Conservation (phyloP, 1,140 invertebrate species). For the Anthonomus grandis region DNA sequence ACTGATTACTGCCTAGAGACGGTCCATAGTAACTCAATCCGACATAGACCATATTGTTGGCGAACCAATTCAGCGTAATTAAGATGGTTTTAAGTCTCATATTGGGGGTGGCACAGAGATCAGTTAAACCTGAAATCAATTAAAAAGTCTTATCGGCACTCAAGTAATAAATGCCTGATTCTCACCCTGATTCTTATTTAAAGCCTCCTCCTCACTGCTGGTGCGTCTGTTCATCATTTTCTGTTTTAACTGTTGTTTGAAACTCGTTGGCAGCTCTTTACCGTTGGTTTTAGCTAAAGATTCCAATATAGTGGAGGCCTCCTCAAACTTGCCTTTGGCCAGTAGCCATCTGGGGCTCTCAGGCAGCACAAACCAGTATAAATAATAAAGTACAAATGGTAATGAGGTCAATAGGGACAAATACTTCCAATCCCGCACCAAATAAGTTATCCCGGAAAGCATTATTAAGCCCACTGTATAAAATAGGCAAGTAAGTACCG, state of each 20-base stretch:
- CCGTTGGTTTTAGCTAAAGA: conserved; percentile 73
- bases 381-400: conserved; percentile 79
- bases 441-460: conserved; percentile 75
- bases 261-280: conserved; percentile 68
- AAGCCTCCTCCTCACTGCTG: conserved; percentile 59
- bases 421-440: conserved; percentile 77
- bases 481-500: conserved; percentile 85
- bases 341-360: conserved; percentile 84
- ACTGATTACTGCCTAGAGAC: conserved; percentile 76
- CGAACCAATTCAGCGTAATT: conserved; percentile 68
- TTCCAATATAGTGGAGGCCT: conserved; percentile 74
- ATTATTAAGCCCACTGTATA: conserved; percentile 83
- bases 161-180: too few relatives aligned
- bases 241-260: conserved; percentile 68
- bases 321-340: conserved; percentile 72
- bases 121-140: conserved; percentile 68
- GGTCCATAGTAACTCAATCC: conserved; percentile 85
- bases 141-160: too few relatives aligned
- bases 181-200: conserved; percentile 58
- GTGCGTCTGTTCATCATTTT: conserved; percentile 65
- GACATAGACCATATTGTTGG: conserved; percentile 78
- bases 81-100: conserved; percentile 72
- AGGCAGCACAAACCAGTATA: conserved; percentile 81
- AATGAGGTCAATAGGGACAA: conserved; percentile 75
- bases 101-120: conserved; percentile 78